Evolutionary conservation across 1,140 invertebrate species (phyloP).

Genomic region (Hestina assimilis): DNA sequence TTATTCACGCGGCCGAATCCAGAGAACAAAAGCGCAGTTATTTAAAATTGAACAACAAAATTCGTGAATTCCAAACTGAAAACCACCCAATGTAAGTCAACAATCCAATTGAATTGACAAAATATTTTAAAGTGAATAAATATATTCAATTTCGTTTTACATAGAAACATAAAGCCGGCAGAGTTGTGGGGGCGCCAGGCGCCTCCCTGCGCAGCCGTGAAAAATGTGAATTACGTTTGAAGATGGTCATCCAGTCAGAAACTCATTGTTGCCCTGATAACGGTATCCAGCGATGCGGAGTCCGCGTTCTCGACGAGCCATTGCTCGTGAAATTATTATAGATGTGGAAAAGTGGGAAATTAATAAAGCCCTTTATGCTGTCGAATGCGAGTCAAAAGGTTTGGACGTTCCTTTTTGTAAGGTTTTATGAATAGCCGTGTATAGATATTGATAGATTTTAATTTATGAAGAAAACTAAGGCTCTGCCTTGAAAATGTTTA

Average conservation of each 20-base stretch:
- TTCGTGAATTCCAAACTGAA: too few species aligned
- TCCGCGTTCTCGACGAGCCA: slow-evolving; percentile 29
- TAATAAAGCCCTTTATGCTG: slow-evolving; percentile 33
- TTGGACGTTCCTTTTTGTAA: not conserved
- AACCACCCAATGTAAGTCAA: too few species aligned
- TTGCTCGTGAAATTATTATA: slow-evolving; percentile 62
- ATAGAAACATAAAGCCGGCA: slow-evolving; percentile 8
- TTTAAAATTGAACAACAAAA: too few species aligned
- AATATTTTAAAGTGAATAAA: slow-evolving; percentile 4
- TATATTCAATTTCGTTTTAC: slow-evolving; percentile 17
- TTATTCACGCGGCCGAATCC: too few species aligned
- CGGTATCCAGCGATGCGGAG: slow-evolving; percentile 42
- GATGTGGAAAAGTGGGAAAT: slow-evolving; percentile 48
- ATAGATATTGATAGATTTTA: too few species aligned
- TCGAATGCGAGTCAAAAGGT: slow-evolving; percentile 15
- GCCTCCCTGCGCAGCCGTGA: slow-evolving; percentile 35
- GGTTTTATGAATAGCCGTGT: not conserved
- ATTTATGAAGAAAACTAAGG: too few species aligned
- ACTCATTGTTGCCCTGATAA: slow-evolving; percentile 64
- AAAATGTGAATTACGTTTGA: slow-evolving; percentile 71
- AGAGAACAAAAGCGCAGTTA: too few species aligned
- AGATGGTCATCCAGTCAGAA: slow-evolving; percentile 68
- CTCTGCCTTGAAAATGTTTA: too few species aligned
- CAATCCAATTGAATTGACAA: not conserved
- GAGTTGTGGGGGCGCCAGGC: not conserved